Percentiles rank a stretch among this genome's conserved stretches.
phyloP scores from a whole-genome alignment of 2,888 invertebrate species.

The Anthophora plumipes region DNA sequence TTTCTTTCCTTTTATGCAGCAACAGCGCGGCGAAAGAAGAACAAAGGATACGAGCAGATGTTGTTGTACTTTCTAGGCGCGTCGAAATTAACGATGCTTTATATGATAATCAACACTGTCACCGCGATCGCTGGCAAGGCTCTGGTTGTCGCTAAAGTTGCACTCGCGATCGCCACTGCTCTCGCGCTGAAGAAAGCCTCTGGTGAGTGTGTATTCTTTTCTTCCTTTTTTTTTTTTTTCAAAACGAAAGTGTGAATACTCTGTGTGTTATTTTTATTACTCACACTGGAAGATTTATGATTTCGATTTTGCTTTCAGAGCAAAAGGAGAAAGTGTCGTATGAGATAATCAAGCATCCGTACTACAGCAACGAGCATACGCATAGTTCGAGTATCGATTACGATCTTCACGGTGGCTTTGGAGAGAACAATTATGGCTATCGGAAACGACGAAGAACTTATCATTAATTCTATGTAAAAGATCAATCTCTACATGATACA shows the following conservation, averaged over 20 bases:
- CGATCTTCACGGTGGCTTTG: slow-evolving; percentile 86
- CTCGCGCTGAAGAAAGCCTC: slow-evolving; percentile 90
- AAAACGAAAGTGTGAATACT: background rate
- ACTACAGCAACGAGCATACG: slow-evolving; percentile 91
- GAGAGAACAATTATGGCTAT: slow-evolving; percentile 43
- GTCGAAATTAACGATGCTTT: slow-evolving; percentile 91
- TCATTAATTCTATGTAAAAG: background rate
- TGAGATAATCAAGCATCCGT: slow-evolving; percentile 94
- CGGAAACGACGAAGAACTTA: slow-evolving; percentile 52
- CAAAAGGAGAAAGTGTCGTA: slow-evolving; percentile 92
- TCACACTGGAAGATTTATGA: background rate
- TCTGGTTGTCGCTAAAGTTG: slow-evolving; percentile 92
- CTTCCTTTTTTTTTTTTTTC: background rate
- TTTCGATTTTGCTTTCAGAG: slow-evolving; percentile 80
- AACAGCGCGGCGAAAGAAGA: slow-evolving; percentile 84
- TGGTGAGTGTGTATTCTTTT: slow-evolving; percentile 67
- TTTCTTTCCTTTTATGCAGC: too few species aligned
- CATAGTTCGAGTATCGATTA: slow-evolving; percentile 89
- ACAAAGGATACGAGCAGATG: slow-evolving; percentile 88
- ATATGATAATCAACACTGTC: slow-evolving; percentile 91
- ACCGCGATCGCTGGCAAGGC: slow-evolving; percentile 94
- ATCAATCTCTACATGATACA: slow-evolving; percentile 7
- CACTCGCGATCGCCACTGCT: slow-evolving; percentile 92
- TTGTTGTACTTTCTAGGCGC: slow-evolving; percentile 91
- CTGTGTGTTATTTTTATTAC: background rate